These are phyloP conservation scores for Caenorhabditis doughertyi DNA, from an alignment of 2,888 invertebrate genomes.

Conservation along the genomic window DNA sequence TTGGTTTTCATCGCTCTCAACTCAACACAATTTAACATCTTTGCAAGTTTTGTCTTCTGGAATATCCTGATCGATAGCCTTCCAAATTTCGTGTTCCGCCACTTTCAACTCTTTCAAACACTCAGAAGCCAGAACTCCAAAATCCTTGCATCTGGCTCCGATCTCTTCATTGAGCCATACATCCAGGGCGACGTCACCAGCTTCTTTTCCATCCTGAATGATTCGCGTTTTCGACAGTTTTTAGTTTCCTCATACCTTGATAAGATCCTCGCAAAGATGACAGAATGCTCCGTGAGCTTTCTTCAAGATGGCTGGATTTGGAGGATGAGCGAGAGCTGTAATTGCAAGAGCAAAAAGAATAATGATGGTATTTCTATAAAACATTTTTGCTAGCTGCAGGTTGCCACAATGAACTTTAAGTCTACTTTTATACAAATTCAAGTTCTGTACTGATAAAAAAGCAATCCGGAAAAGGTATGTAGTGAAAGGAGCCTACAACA, in stretches of 20 bases:
- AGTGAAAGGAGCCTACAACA: slow-evolving; percentile 28
- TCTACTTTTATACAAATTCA: slow-evolving; percentile 16
- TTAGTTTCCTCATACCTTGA: slow-evolving; percentile 34
- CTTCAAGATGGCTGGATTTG: slow-evolving; percentile 32
- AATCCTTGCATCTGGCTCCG: slow-evolving; percentile 44
- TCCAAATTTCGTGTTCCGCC: slow-evolving; percentile 47
- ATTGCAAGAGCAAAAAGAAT: neutral
- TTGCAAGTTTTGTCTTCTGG: slow-evolving; percentile 50
- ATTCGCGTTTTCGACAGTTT: too few species aligned
- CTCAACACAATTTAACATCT: slow-evolving; percentile 38
- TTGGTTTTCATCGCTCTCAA: neutral
- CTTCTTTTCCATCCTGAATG: slow-evolving; percentile 52
- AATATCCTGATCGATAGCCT: slow-evolving; percentile 48
- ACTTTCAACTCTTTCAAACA: slow-evolving; percentile 51
- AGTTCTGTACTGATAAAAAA: slow-evolving; percentile 48
- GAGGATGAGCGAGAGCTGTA: neutral
- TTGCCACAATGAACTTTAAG: neutral
- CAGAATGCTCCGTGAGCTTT: slow-evolving; percentile 57
- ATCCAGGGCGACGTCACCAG: slow-evolving; percentile 48
- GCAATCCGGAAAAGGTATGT: neutral
- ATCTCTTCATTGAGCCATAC: slow-evolving; percentile 49
- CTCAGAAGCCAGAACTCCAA: slow-evolving; percentile 5
- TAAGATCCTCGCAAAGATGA: slow-evolving; percentile 54
- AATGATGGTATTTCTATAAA: neutral
- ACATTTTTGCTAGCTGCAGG: too few species aligned